Base-by-base conservation (phyloP, 2,888 invertebrate species). In the Dynastes grantii region DNA sequence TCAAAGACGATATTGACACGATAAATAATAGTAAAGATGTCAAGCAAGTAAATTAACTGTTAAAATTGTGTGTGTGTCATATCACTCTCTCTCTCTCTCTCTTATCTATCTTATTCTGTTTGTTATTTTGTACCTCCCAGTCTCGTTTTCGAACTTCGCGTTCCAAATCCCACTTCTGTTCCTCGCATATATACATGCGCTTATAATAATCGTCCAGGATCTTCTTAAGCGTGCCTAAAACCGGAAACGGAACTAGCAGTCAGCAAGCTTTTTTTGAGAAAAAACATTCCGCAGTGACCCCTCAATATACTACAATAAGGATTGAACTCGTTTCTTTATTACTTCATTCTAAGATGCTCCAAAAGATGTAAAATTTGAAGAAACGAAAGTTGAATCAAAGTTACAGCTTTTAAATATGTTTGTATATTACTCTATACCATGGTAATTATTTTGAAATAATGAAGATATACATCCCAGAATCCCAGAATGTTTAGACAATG, bases 91-190 rank as follows among this genome's bases (percentile, higher is more conserved):
- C 55, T 55, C 55, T 16, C 65, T 58, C 68, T 64, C 76, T 67
- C 76, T 67, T 65, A 64, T 58, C 68, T 64, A 67, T 67, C 76
- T 67, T 65, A 64, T 81, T 75, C 64, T 64, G 51, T 70, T 70
- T 77, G 70, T 70, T 53, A 55, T 81, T 83, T 81, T 93, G 94
- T 95, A 98, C 98, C 97, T 98, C 98, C 93, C 96, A 98, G 93
- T 98, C 98, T 94, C 97, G 97, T 94, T 97, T 98, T 93, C 97
- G 95, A 93, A 98, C 98, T 94, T 98, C 97, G 93, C 96, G 95
- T 95, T 99, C 99, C 96, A 99, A 97, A 95, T 99, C 99, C 95
- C 98, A 99, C 94, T 98, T 98, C 93, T 97, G 97, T 93, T 97
- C 96, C 94, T 98, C 98, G 94, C 98, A 96, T 92, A 95, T 93